Percentiles rank a stretch among this genome's conserved stretches.
phyloP scores from a whole-genome alignment of 2,113 vertebrate species.

The Labeo rohita region DNA sequence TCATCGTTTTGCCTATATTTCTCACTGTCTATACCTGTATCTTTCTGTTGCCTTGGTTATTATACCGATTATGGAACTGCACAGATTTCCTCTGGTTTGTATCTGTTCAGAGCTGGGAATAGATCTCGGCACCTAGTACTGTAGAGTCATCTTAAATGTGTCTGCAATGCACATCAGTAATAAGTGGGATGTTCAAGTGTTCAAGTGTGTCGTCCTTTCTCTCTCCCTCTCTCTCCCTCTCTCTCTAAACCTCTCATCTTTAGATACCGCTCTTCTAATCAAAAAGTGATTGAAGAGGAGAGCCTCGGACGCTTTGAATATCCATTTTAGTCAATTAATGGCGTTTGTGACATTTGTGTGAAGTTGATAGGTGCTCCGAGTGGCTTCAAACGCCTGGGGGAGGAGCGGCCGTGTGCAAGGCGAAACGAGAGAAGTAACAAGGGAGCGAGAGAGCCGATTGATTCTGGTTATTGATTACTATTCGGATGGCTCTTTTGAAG shows the following conservation, averaged over 20 bases:
- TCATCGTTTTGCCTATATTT: background rate
- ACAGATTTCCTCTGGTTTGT: slow-evolving; percentile 30
- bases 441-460: slow-evolving; percentile 54
- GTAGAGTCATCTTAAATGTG: slow-evolving; percentile 52
- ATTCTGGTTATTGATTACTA: slow-evolving; percentile 69
- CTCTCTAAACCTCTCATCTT: slow-evolving; percentile 39
- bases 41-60: background rate
- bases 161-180: slow-evolving; percentile 37
- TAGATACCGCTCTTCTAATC: slow-evolving; percentile 58
- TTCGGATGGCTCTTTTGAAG: slow-evolving; percentile 55
- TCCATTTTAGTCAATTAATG: slow-evolving; percentile 66
- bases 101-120: slow-evolving; percentile 31
- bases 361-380: slow-evolving; percentile 59
- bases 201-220: slow-evolving; percentile 38
- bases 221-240: slow-evolving; percentile 20
- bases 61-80: background rate
- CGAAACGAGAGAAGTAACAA: slow-evolving; percentile 12
- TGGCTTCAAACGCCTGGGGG: slow-evolving; percentile 50
- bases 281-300: slow-evolving; percentile 61
- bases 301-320: slow-evolving; percentile 62
- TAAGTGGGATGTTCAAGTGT: slow-evolving; percentile 48
- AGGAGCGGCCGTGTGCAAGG: background rate
- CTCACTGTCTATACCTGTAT: background rate
- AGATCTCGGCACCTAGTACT: slow-evolving; percentile 45
- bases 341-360: slow-evolving; percentile 68